Conservation (phyloP, 1,140 invertebrate species). For the Aethina tumida region DNA sequence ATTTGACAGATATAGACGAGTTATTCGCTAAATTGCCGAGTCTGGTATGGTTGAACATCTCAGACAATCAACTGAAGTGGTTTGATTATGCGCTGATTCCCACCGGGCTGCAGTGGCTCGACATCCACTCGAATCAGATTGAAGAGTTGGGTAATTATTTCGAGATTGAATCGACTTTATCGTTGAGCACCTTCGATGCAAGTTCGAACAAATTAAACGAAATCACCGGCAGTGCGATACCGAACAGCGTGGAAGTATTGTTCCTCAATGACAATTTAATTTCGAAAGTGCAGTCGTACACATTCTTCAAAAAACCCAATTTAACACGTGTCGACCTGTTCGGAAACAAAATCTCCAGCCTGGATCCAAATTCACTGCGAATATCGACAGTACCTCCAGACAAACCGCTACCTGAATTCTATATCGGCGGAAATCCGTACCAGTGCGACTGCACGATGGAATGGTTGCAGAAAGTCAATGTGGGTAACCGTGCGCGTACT, state of each 20-base stretch:
- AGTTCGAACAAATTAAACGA: slow-evolving; percentile 77
- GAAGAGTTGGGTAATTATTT: slow-evolving; percentile 82
- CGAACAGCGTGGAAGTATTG: slow-evolving; percentile 75
- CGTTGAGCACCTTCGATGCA: slow-evolving; percentile 74
- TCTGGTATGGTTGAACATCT: slow-evolving; percentile 85
- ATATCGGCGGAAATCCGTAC: slow-evolving; percentile 82
- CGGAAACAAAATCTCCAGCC: slow-evolving; percentile 71
- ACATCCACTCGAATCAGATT: slow-evolving; percentile 82
- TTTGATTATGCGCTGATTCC: slow-evolving; percentile 90
- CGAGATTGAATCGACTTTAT: slow-evolving; percentile 73
- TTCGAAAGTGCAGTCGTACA: slow-evolving; percentile 77
- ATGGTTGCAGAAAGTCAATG: slow-evolving; percentile 75
- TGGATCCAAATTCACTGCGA: slow-evolving; percentile 77
- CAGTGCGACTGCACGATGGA: slow-evolving; percentile 82
- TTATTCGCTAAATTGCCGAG: slow-evolving; percentile 79
- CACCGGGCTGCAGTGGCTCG: slow-evolving; percentile 77
- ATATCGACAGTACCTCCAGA: slow-evolving; percentile 68
- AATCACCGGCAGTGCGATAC: slow-evolving; percentile 75
- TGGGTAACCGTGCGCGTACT: slow-evolving; percentile 62
- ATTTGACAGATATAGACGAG: slow-evolving; percentile 71
- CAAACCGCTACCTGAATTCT: slow-evolving; percentile 78
- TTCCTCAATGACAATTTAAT: slow-evolving; percentile 82
- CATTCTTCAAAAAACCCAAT: slow-evolving; percentile 89
- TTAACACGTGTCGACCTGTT: slow-evolving; percentile 76
- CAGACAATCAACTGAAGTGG: slow-evolving; percentile 78